Conservation (phyloP, 2,113 vertebrate genomes). For the Meriones unguiculatus region DNA sequence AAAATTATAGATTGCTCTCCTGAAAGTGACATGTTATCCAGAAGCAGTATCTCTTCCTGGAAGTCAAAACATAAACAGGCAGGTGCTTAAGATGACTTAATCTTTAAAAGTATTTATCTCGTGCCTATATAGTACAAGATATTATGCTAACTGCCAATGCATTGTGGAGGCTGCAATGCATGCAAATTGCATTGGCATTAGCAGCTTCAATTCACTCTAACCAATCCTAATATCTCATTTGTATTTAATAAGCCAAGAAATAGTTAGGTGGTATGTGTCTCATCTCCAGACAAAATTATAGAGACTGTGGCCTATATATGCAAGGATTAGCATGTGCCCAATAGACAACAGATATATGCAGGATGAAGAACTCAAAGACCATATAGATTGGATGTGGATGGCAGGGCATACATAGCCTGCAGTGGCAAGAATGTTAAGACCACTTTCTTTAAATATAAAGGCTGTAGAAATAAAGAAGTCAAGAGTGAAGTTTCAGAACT, state of each 20-base stretch:
- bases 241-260: neutral
- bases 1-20: slow-evolving; percentile 74
- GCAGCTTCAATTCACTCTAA: neutral
- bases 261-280: neutral
- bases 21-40: slow-evolving; percentile 67
- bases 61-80: slow-evolving; percentile 61
- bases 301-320: neutral
- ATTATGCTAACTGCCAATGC: neutral
- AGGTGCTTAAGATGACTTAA: slow-evolving; percentile 49
- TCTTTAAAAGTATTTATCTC: slow-evolving; percentile 21
- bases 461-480: neutral
- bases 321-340: neutral
- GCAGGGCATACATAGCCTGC: rapidly evolving
- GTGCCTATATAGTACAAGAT: neutral
- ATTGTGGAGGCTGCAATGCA: neutral
- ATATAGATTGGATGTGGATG: neutral
- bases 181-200: neutral
- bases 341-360: neutral
- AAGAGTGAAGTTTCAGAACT: neutral
- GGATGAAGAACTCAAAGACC: no score
- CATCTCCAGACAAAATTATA: neutral
- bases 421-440: neutral
- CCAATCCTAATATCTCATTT: neutral
- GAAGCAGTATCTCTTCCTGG: slow-evolving; percentile 67
- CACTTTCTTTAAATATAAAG: neutral